Conservation (phyloP, 2,888 invertebrate genomes). For the Nowickia ferox region DNA sequence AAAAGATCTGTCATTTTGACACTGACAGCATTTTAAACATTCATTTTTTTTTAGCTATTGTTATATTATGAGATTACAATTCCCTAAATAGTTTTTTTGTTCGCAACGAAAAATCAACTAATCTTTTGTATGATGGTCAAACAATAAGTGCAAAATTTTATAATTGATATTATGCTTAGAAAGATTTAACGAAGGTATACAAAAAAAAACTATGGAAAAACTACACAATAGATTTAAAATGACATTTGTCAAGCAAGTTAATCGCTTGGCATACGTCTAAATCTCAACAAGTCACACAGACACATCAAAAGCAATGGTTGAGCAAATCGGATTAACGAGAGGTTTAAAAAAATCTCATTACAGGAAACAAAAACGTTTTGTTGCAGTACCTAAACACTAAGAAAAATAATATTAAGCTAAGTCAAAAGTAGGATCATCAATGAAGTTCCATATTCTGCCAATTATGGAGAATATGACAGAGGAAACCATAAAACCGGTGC, state of each 20-base stretch:
- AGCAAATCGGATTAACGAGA: slow-evolving; percentile 50
- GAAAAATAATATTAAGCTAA: no score
- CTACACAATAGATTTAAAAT: slow-evolving; percentile 19
- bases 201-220: slow-evolving; percentile 13
- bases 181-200: neutral
- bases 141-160: slow-evolving; percentile 62
- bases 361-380: no score
- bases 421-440: no score
- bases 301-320: slow-evolving; percentile 30
- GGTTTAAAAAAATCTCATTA: neutral
- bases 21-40: slow-evolving; percentile 57
- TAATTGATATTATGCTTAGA: slow-evolving; percentile 49
- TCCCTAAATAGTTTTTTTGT: slow-evolving; percentile 27
- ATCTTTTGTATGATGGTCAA: slow-evolving; percentile 15
- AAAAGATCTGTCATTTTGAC: slow-evolving; percentile 59
- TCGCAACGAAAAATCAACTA: slow-evolving; percentile 6
- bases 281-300: slow-evolving; percentile 22
- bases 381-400: no score
- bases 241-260: slow-evolving; percentile 53
- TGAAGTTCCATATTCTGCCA: no score
- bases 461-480: no score
- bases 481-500: no score
- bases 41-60: slow-evolving; percentile 46
- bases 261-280: slow-evolving; percentile 31
- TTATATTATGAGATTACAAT: slow-evolving; percentile 68